A percentile compares a stretch with the other conserved stretches of the same genome.
Conservation (phyloP, 1,140 invertebrate genomes). For the Chymomyza costata region DNA sequence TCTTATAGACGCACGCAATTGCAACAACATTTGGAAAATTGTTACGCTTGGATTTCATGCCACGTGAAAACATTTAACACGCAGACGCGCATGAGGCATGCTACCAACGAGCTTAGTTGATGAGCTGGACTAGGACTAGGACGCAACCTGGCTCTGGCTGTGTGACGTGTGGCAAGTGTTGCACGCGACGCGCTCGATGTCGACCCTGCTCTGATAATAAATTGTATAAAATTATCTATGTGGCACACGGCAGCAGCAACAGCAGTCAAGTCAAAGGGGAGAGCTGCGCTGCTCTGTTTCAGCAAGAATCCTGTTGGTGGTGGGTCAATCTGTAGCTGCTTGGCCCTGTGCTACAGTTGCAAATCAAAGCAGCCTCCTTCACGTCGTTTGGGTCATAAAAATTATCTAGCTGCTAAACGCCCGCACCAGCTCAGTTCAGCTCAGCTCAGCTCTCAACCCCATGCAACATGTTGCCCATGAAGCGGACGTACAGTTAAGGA, state of each 20-base stretch:
- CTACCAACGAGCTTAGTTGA: constrained; percentile 13
- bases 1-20: constrained; percentile 37
- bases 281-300: constrained; percentile 22
- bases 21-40: constrained; percentile 13
- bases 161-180: constrained; percentile 65
- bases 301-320: constrained; percentile 42
- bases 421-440: constrained; percentile 1
- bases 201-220: constrained; percentile 69
- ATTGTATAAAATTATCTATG: constrained; percentile 71
- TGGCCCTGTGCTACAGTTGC: constrained; percentile 31
- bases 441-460: not conserved
- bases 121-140: no score
- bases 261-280: not conserved
- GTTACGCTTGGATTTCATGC: constrained; percentile 4
- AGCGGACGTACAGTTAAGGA: no score
- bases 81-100: constrained; percentile 8
- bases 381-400: constrained; percentile 58
- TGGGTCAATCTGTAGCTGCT: constrained; percentile 61
- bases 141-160: constrained; percentile 12
- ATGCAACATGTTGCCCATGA: constrained; percentile 34
- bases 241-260: constrained; percentile 48
- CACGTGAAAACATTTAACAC: constrained; percentile 66
- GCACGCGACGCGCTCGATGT: constrained; percentile 61
- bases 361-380: constrained; percentile 29
- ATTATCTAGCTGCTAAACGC: constrained; percentile 61